phyloP scores from a whole-genome alignment of 2,113 vertebrate species.

The Nothoprocta pentlandii region DNA sequence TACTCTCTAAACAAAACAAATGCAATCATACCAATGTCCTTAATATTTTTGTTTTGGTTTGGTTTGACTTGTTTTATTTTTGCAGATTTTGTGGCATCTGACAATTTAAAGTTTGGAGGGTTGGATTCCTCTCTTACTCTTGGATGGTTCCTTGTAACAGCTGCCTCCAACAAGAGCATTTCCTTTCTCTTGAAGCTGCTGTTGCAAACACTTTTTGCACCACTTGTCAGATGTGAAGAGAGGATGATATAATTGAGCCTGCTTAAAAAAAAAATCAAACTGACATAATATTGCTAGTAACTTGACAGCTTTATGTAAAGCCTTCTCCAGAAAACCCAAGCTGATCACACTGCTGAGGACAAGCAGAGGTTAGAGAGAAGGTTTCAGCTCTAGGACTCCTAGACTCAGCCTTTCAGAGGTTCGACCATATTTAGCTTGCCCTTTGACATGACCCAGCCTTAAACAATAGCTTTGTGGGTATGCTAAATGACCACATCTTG shows the following conservation, averaged over 20 bases:
- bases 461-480: slow-evolving; percentile 86
- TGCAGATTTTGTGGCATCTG: slow-evolving; percentile 6
- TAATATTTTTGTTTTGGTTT: neutral
- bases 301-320: slow-evolving; percentile 73
- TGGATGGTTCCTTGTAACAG: neutral
- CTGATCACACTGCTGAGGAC: slow-evolving; percentile 67
- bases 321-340: slow-evolving; percentile 64
- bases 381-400: slow-evolving; percentile 74
- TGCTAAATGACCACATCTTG: slow-evolving; percentile 83
- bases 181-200: neutral
- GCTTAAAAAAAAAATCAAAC: slow-evolving; percentile 69
- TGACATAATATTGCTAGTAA: slow-evolving; percentile 79
- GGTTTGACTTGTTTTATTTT: neutral
- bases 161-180: neutral
- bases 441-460: slow-evolving; percentile 85
- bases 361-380: slow-evolving; percentile 68
- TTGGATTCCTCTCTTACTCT: neutral
- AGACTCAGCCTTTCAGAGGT: slow-evolving; percentile 76
- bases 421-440: slow-evolving; percentile 80
- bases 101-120: neutral
- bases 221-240: slow-evolving; percentile 33
- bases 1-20: slow-evolving; percentile 30
- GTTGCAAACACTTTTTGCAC: slow-evolving; percentile 46
- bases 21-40: neutral
- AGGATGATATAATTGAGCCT: slow-evolving; percentile 76